Evolutionary conservation across 2,113 vertebrate species (phyloP).

Genomic region (Corythornis cristatus): DNA sequence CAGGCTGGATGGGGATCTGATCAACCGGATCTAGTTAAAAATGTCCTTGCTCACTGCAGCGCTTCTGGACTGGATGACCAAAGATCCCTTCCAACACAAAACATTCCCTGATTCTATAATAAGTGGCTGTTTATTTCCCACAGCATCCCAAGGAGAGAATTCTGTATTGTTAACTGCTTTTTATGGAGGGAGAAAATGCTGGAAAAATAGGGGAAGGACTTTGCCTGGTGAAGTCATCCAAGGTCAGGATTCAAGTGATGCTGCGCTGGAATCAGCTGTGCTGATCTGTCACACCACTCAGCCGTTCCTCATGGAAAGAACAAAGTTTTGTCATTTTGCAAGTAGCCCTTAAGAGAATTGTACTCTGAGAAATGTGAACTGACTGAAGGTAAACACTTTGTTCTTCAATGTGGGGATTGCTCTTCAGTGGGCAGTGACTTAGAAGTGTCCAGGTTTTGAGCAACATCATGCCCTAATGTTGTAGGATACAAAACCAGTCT

Average conservation of each 20-base stretch:
- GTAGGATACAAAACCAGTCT: background rate
- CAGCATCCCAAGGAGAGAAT: background rate
- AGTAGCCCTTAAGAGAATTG: background rate
- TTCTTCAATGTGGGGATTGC: background rate
- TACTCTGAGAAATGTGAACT: background rate
- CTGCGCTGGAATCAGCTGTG: background rate
- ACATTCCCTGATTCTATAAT: background rate
- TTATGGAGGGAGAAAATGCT: background rate
- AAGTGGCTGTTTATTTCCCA: background rate
- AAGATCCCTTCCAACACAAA: background rate
- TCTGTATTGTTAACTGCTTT: background rate
- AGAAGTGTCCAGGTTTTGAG: background rate
- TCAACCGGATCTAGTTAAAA: background rate
- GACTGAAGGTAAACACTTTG: background rate
- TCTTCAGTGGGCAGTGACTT: no score
- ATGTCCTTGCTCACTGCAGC: background rate
- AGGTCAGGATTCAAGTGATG: background rate
- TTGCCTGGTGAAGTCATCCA: background rate
- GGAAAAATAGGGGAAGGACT: background rate
- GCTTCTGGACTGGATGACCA: background rate
- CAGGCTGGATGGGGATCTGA: background rate
- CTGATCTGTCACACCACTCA: background rate
- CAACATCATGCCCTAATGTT: background rate
- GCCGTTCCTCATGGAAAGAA: background rate
- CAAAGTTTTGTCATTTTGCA: background rate